Evolutionary conservation across 2,888 invertebrate genomes (phyloP), one percentile per base, ranked within the genome.

Genomic region (Erynnis tages): DNA sequence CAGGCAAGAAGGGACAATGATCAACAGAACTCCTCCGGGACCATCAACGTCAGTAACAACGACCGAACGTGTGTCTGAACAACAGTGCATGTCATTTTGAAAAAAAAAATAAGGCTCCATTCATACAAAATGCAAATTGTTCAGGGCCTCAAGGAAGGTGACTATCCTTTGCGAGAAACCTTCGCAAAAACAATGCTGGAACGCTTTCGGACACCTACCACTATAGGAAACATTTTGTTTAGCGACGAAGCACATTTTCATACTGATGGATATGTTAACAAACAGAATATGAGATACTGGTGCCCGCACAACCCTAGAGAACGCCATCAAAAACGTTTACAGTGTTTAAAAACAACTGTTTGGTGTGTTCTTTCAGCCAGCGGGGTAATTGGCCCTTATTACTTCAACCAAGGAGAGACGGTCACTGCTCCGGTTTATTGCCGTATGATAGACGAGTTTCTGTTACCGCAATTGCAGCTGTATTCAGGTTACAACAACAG

Each of bases 161-260:
- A 35, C n/a, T 35, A 35, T 10, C 10, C 0, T n/a, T 17, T 10
- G 1, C 17, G 35, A 32, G 32, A 14, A 32, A 14, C 14, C 14
- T 32, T 14, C 14, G 32, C 14, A 13, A 32, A 5, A 14, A 32
- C 32, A 14, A 32, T 32, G 14, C 13, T 53, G 23, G 40, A 56
- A 40, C 40, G 45, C 8, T 49, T 53, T 46, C 37, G 29, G 21
- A 56, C 16, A 8, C 41, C 34, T 17, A 23, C 8, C 16, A 32
- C 17, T 10, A 10, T 46, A 6, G 37, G 10, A 27, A 47, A 52
- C 16, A 45, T 54, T 46, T 38, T 23, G 6, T 52, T 53, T 40
- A 46, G 45, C 29, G 35, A 56, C 32, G 55, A 56, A 34, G 54
- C 48, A 11, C 52, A 54, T 59, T 59, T 59, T 48, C 48, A 59